Percentiles rank a stretch among this genome's conserved stretches.
These are phyloP conservation scores for Trichonephila inaurata DNA, from an alignment of 1,140 invertebrate genomes.

Conservation along the genomic window DNA sequence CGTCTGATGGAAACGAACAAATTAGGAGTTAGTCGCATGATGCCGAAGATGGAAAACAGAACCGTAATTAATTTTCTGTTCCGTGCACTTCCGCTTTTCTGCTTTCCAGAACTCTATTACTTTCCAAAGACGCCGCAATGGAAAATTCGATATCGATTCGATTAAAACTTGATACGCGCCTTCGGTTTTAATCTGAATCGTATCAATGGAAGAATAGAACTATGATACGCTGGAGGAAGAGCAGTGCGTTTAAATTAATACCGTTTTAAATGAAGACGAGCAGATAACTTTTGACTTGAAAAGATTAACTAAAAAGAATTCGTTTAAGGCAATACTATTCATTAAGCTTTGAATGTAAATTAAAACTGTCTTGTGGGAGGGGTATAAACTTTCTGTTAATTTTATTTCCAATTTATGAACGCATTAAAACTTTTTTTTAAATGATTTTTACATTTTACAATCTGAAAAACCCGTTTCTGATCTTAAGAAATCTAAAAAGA, in stretches of 20 bases:
- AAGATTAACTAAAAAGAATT: neutral
- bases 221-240: neutral
- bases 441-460: no score
- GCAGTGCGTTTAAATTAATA: neutral
- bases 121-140: conserved; percentile 30
- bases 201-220: conserved; percentile 32
- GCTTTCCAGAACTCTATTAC: neutral
- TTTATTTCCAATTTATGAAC: no score
- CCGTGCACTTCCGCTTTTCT: neutral
- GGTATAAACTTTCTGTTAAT: no score
- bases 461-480: no score
- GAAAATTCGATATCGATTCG: conserved; percentile 46
- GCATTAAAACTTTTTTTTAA: no score
- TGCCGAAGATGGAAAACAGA: neutral
- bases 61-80: conserved; percentile 50
- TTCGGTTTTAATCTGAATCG: conserved; percentile 58
- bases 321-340: neutral
- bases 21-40: neutral
- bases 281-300: conserved; percentile 75
- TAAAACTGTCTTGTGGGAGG: no score
- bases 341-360: no score
- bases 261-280: conserved; percentile 74
- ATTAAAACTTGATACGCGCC: conserved; percentile 57
- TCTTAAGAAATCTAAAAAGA: no score
- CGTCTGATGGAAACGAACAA: neutral